Evolutionary conservation across 1,140 invertebrate genomes (phyloP).

Genomic region (Brachionus plicatilis): DNA sequence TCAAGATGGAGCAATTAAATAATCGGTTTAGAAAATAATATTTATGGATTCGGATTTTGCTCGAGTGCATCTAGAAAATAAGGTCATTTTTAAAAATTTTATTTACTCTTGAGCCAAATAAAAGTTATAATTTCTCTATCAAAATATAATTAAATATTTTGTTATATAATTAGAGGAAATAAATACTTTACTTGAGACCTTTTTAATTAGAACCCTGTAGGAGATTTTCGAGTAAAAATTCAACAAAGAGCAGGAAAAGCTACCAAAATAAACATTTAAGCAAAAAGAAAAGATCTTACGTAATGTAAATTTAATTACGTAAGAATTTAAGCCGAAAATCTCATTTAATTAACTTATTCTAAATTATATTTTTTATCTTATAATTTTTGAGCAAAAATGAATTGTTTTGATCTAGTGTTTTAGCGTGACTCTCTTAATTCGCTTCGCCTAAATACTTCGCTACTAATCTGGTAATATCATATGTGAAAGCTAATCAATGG

Average conservation of each 20-base stretch:
- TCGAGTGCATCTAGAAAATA: background rate
- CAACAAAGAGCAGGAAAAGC: background rate
- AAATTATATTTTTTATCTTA: background rate
- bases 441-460: background rate
- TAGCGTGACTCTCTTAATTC: background rate
- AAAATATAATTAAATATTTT: background rate
- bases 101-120: background rate
- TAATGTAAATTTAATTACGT: background rate
- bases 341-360: background rate
- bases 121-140: background rate
- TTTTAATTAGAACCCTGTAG: background rate
- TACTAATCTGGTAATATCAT: background rate
- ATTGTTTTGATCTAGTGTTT: background rate
- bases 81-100: background rate
- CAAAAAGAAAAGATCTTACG: background rate
- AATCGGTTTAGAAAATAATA: background rate
- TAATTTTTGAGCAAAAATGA: background rate
- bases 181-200: background rate
- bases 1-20: background rate
- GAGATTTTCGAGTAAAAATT: background rate
- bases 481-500: background rate
- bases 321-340: background rate
- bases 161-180: background rate
- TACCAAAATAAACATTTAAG: background rate
- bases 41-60: background rate